Evolutionary conservation across 2,797 vertebrate species (phyloP), one percentile per base, ranked within the genome.

Genomic region (Poeciliopsis infans): DNA sequence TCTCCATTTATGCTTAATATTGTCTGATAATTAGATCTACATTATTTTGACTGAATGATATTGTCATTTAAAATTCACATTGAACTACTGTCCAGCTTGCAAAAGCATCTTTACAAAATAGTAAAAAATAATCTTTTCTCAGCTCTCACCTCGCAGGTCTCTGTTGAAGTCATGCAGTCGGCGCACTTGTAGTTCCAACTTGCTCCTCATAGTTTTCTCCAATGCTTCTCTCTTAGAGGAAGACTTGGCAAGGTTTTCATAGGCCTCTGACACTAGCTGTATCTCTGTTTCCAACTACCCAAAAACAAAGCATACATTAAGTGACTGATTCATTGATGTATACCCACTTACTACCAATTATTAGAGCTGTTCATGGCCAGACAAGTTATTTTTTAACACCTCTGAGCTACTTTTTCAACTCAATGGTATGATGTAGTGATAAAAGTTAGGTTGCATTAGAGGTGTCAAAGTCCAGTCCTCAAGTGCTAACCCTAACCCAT

Each of bases 151-250:
- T 97, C 98, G 93, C n/a, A 99, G 95, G 91, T 99, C 98, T 59
- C 98, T 95, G 95, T 99, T 99, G 94, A 99, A 99, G 94, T 99
- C 98, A 12, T 99, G 97, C 85, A 99, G 96, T 73, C 98, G 96
- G 3, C 98, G 96, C 85, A 99, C 97, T 92, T 99, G 98, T 72
- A 98, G 96, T 94, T 99, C 98, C 81, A 99, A 94, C 89, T 99
- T 99, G 93, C 97, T 99, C 87, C 97, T 97, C 98, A 99, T 99
- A 75, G 98, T 97, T 90, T 99, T 99, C 92, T 99, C 98, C 93
- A 99, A 93, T 51, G 97, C 89, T 79, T 99, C 98, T 83, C 97
- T 94, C 93, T 99, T 99, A 5, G 97, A 97, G 3, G 98, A 99
- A 2, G 98, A 98, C 92, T 98, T 99, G 41, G 97, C 97, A 73